These are phyloP conservation scores for Brachyopa scutellaris DNA, from an alignment of 2,888 invertebrate species.

Conservation along the genomic window DNA sequence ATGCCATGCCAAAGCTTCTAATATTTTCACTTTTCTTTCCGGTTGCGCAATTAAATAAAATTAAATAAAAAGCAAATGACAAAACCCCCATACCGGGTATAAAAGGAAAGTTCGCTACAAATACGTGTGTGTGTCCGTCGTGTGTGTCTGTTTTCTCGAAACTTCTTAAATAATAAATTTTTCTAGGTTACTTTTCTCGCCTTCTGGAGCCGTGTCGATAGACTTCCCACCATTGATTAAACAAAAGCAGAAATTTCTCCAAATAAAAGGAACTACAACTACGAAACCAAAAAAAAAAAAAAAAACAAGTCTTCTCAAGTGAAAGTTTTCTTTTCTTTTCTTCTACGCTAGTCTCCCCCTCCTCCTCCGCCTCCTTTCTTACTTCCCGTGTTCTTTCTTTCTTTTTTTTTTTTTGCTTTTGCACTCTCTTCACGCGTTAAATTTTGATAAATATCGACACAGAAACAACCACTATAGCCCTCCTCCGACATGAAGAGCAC, in stretches of 20 bases:
- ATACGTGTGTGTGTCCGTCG: too few relatives aligned
- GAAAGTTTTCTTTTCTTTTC: conserved; percentile 38
- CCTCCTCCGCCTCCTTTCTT: not conserved
- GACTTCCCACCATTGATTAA: too few relatives aligned
- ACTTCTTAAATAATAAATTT: conserved; percentile 10
- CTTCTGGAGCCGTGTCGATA: too few relatives aligned
- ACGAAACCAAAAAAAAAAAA: not conserved
- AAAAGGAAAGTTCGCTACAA: conserved; percentile 19
- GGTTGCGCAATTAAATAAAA: too few relatives aligned
- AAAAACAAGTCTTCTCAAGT: conserved; percentile 22
- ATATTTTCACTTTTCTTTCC: not conserved
- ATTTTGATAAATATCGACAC: not conserved
- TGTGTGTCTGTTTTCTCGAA: not conserved
- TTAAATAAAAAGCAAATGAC: not conserved
- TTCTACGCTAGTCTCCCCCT: not conserved
- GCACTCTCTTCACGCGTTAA: not conserved
- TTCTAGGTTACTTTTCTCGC: not conserved
- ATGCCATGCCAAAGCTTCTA: too few relatives aligned
- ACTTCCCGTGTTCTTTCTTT: too few relatives aligned
- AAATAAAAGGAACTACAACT: conserved; percentile 34
- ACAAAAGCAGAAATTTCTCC: conserved; percentile 42
- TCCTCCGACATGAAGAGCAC: too few relatives aligned
- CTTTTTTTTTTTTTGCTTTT: conserved; percentile 1
- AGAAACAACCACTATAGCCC: too few relatives aligned
- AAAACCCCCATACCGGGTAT: too few relatives aligned